Conservation (phyloP, 1,140 invertebrate genomes). For the Aphelenchoides besseyi region DNA sequence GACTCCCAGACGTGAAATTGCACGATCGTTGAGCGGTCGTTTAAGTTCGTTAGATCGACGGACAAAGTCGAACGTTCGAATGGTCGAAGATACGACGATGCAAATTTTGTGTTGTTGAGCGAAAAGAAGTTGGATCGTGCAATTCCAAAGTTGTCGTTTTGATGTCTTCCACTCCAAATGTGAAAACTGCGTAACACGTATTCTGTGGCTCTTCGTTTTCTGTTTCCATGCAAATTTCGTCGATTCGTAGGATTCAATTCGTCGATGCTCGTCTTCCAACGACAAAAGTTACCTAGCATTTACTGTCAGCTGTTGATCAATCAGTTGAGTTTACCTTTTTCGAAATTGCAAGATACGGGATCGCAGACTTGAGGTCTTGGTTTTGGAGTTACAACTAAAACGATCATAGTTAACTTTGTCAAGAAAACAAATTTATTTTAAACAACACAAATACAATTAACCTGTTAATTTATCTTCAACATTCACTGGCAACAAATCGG, state of each 20-base stretch:
- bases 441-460: no score
- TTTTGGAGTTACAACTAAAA: not conserved
- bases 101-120: slow-evolving; percentile 43
- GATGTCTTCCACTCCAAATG: not conserved
- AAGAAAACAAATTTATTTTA: not conserved
- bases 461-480: no score
- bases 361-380: slow-evolving; percentile 5
- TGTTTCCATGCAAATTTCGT: slow-evolving; percentile 14
- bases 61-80: slow-evolving; percentile 41
- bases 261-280: slow-evolving; percentile 21
- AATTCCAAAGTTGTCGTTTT: not conserved
- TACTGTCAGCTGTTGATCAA: not conserved
- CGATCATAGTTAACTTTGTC: no score
- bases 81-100: slow-evolving; percentile 48
- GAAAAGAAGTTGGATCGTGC: slow-evolving; percentile 34
- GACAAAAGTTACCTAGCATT: slow-evolving; percentile 4
- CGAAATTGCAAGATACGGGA: slow-evolving; percentile 22
- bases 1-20: slow-evolving; percentile 49
- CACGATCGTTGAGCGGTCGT: slow-evolving; percentile 28
- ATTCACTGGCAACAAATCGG: no score
- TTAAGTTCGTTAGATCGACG: slow-evolving; percentile 32
- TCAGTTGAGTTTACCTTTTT: slow-evolving; percentile 8
- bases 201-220: not conserved
- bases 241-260: slow-evolving; percentile 11
- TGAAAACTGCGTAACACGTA: not conserved